These are phyloP conservation scores for Bombus soroeensis DNA, from an alignment of 1,140 invertebrate species.

Conservation along the genomic window DNA sequence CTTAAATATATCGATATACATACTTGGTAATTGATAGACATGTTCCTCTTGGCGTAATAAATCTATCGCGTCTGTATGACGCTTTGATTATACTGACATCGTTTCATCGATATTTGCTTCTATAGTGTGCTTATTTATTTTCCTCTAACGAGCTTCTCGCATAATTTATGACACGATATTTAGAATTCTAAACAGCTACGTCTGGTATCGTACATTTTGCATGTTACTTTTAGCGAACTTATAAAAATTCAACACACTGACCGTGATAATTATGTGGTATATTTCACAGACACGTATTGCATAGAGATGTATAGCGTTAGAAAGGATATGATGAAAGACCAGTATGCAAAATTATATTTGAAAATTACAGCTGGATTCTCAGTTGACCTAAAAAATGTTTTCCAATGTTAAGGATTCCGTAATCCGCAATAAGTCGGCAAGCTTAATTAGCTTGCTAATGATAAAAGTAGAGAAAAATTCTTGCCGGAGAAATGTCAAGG, in stretches of 20 bases:
- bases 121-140: not conserved
- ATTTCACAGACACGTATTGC: too few relatives aligned
- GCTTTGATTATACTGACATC: not conserved
- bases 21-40: not conserved
- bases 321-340: not conserved
- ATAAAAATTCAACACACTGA: too few relatives aligned
- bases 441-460: constrained; percentile 11
- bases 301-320: not conserved
- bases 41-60: constrained; percentile 5
- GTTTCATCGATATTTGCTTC: constrained; percentile 2
- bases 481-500: constrained; percentile 39
- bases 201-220: too few relatives aligned
- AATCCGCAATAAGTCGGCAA: not conserved
- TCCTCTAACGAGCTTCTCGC: not conserved
- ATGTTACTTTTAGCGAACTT: too few relatives aligned
- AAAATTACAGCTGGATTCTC: too few relatives aligned
- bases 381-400: not conserved
- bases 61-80: too few relatives aligned
- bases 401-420: not conserved
- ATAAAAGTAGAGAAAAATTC: constrained; percentile 7
- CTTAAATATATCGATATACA: not conserved
- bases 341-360: not conserved
- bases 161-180: not conserved
- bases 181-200: not conserved
- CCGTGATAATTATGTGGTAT: too few relatives aligned